phyloP scores from a whole-genome alignment of 2,797 vertebrate genomes.

The Cuculus canorus region DNA sequence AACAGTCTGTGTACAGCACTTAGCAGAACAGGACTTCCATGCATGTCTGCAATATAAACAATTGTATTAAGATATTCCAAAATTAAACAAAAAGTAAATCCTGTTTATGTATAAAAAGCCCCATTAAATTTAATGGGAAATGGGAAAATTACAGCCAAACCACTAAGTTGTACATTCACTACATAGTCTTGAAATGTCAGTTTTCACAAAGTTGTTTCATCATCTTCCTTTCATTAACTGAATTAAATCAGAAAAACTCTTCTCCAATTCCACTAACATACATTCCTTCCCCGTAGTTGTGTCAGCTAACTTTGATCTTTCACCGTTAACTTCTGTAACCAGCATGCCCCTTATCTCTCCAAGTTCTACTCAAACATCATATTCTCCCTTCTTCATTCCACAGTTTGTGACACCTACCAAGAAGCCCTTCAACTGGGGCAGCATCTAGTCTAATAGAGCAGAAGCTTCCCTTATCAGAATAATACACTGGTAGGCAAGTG shows the following conservation, averaged over 20 bases:
- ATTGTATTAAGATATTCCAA: background rate
- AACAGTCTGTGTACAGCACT: background rate
- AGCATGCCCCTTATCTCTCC: background rate
- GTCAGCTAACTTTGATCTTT: background rate
- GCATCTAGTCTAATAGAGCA: background rate
- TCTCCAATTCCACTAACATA: background rate
- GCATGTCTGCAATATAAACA: background rate
- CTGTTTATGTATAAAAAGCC: background rate
- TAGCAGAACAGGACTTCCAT: background rate
- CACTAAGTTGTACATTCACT: background rate
- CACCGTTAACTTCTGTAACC: background rate
- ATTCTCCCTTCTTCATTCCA: background rate
- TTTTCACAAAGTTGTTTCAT: background rate
- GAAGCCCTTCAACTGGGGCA: background rate
- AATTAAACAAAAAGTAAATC: background rate
- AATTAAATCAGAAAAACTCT: background rate
- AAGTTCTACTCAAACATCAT: background rate
- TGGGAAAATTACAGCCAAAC: background rate
- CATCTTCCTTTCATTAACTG: background rate
- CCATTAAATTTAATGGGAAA: background rate
- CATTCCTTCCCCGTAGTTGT: background rate
- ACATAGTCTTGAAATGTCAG: background rate
- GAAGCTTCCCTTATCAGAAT: background rate
- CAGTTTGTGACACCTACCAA: background rate
- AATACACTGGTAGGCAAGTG: background rate